Percentiles rank a stretch among this genome's conserved stretches.
These are phyloP conservation scores for Schrankia costaestrigalis DNA, from an alignment of 2,888 invertebrate species.

Conservation along the genomic window DNA sequence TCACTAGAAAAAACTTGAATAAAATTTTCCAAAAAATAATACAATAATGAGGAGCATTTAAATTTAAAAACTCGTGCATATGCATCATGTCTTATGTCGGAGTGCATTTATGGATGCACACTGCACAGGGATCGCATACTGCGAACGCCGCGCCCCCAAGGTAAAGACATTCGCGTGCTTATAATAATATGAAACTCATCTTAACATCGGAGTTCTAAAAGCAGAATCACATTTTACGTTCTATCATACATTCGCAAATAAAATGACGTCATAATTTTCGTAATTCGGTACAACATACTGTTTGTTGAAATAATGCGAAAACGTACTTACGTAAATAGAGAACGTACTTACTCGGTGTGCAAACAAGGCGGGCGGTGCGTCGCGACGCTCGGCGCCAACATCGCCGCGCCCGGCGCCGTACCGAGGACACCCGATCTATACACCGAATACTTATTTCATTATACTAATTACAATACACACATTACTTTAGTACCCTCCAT, in stretches of 20 bases:
- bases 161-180: no score
- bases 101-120: no score
- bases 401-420: conserved; percentile 46
- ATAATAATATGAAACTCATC: conserved; percentile 22
- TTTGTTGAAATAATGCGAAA: conserved; percentile 62
- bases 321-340: conserved; percentile 69
- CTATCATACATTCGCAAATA: conserved; percentile 26
- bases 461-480: conserved; percentile 31
- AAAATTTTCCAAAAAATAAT: no score
- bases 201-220: conserved; percentile 23
- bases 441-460: conserved; percentile 45
- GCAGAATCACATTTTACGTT: conserved; percentile 23
- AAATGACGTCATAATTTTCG: conserved; percentile 43
- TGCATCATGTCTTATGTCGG: no score
- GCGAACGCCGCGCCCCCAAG: no score
- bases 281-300: conserved; percentile 51
- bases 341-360: conserved; percentile 63
- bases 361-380: conserved; percentile 59
- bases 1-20: no score
- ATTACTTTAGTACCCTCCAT: no score
- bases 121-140: no score
- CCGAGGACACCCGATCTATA: conserved; percentile 46
- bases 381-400: conserved; percentile 53
- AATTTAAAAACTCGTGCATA: no score
- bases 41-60: no score